Conservation (phyloP, 2,797 vertebrate species). For the Centropyge bicolor region DNA sequence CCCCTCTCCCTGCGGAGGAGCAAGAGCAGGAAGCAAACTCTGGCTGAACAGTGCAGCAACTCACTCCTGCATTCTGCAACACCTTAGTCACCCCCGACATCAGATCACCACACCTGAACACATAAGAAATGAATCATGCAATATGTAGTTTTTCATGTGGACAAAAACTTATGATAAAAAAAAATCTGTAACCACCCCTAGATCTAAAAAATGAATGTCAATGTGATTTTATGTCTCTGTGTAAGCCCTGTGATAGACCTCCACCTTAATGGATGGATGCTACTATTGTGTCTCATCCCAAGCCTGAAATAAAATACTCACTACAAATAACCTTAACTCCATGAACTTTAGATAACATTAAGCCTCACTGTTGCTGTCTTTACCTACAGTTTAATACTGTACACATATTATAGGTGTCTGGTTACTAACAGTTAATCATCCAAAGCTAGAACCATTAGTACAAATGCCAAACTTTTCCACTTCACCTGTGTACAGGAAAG, state of each 20-base stretch:
- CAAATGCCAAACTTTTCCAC: not conserved
- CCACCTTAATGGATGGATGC: not conserved
- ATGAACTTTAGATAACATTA: not conserved
- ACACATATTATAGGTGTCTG: not conserved
- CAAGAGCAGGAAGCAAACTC: slow-evolving; percentile 69
- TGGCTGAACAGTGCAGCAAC: slow-evolving; percentile 84
- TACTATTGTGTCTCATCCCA: not conserved
- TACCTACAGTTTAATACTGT: not conserved
- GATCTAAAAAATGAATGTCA: not conserved
- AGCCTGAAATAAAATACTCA: not conserved
- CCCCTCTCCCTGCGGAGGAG: not conserved
- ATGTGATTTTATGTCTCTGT: not conserved
- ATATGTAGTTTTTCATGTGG: not conserved
- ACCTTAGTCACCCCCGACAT: slow-evolving; percentile 74
- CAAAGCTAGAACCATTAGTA: not conserved
- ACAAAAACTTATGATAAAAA: slow-evolving; percentile 7
- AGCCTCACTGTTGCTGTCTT: not conserved
- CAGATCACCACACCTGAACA: slow-evolving; percentile 74
- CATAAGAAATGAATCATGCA: not conserved
- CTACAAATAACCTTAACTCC: too few species aligned
- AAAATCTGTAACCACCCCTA: not conserved
- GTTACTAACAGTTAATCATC: not conserved
- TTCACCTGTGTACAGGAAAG: slow-evolving; percentile 73
- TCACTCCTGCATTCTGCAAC: slow-evolving; percentile 77
- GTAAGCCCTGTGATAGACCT: not conserved